A percentile compares a stretch with the other conserved stretches of the same genome.
These are phyloP conservation scores for Acrobasis repandana DNA, from an alignment of 2,888 invertebrate genomes.

Conservation along the genomic window DNA sequence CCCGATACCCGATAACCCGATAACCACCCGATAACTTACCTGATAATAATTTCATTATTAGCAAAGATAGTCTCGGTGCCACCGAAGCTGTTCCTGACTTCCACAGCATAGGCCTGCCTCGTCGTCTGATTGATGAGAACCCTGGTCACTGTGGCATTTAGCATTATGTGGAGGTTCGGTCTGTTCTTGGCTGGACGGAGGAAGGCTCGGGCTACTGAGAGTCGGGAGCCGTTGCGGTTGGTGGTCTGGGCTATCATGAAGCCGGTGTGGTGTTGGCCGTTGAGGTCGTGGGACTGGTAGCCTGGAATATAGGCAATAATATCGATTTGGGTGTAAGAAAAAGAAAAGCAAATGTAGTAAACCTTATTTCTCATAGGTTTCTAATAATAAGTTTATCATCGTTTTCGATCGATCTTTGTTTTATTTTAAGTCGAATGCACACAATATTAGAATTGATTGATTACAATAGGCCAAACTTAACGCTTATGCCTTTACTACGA, in stretches of 20 bases:
- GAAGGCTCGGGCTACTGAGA: constrained; percentile 92
- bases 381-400: no score
- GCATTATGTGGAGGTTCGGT: constrained; percentile 90
- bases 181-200: constrained; percentile 89
- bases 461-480: no score
- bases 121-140: constrained; percentile 89
- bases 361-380: no score
- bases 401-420: no score
- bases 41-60: constrained; percentile 86
- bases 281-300: constrained; percentile 89
- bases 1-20: no score
- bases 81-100: constrained; percentile 84
- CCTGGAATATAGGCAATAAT: constrained; percentile 64
- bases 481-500: no score
- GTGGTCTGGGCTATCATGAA: constrained; percentile 95
- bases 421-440: no score
- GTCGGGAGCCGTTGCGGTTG: constrained; percentile 91
- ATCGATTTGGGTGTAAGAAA: not conserved
- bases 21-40: no score
- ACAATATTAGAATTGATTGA: no score
- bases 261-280: constrained; percentile 91
- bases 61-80: constrained; percentile 84
- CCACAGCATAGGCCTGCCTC: constrained; percentile 90
- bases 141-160: constrained; percentile 91
- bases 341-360: no score